Evolutionary conservation across 1,140 invertebrate genomes (phyloP), one percentile per base, ranked within the genome.

Genomic region (Halesus radiatus): DNA sequence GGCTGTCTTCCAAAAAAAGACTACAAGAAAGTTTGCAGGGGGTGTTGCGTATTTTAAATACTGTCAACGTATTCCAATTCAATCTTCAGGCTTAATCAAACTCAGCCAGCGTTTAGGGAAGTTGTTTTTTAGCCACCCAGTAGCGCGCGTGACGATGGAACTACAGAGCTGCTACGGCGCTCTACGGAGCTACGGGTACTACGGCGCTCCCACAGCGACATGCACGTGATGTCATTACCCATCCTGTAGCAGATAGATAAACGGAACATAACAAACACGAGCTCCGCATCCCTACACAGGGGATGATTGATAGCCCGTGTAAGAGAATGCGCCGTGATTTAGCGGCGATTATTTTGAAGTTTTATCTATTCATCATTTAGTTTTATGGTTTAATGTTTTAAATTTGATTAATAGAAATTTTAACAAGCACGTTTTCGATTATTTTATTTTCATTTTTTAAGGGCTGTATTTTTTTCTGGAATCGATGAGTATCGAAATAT

Each of bases 41-140:
- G 37, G 10, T 45, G 1, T 45, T 22, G 23, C 23, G 62, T 26
- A 66, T 32, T 66, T 66, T 16, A 37, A 66, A 32, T 26, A 66
- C 62, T 32, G 62, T 32, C 23, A 37, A 66, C 62, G 62, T 66
- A 66, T 66, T 29, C 16, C 23, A 29, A 66, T 66, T 66, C 26
- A 66, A 66, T 66, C 15, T 66, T n/a, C 26, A 29, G 29, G 29
- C 62, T 32, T 66, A 66, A 66, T 66, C 62, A 66, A 66, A 66
- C 16, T 26, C 8, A 29, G 8, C 7, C 56, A 66, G 26, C 62
- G 62, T 37, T 66, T 66, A 26, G 23, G 29, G 3, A 29, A 29
- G 56, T 60, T 66, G 62, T n/a, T 66, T 66, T 66, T 66, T 64
- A 29, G n/a, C 23, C 26, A 66, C 62, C 62, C 10, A n/a, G 62